Evolutionary conservation across 2,888 invertebrate genomes (phyloP), one percentile per base, ranked within the genome.

Genomic region (Microctonus brassicae): DNA sequence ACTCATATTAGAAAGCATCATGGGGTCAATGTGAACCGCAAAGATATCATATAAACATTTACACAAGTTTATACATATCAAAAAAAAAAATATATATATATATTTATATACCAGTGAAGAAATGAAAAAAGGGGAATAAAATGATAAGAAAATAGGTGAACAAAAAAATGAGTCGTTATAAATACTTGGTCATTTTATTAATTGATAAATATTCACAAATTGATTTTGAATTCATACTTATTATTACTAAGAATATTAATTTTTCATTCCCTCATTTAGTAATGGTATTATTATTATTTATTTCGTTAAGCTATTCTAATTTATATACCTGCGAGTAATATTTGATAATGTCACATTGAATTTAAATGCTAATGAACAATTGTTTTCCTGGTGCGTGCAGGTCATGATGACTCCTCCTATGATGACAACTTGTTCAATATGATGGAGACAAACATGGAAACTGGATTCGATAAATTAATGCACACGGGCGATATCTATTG

Each of bases 311-410:
- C n/a, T n/a, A n/a, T 11, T 6, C n/a, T n/a, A 39, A n/a, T n/a
- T 39, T 39, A 13, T n/a, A 39, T 39, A 13, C 4, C n/a, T 39
- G n/a, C n/a, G 57, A 26, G 26, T 57, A 29, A 13, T 57, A 26
- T 57, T 0, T 22, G 1, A 20, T 9, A 20, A 20, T 36, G 34
- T n/a, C 22, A 6, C 6, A 60, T 6, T 20, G n/a, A 34, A 33
- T 10, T 36, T 33, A 20, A 60, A 36, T 29, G 3, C 34, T 60
- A 60, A 60, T 13, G 1, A 20, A 20, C 9, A 33, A 60, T 39
- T 33, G 17, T 60, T n/a, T 60, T 60, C 33, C 17, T 79, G 76
- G 73, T 85, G 85, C 81, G 81, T 73, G 73, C 84, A 85, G 85
- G 84, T 76, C 69, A 69, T 26, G 76, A 63, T 47, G 34, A 13